Percentiles rank a stretch among this genome's conserved stretches.
Evolutionary conservation across 2,888 invertebrate genomes (phyloP).

Genomic region (Eumerus sabulonum): DNA sequence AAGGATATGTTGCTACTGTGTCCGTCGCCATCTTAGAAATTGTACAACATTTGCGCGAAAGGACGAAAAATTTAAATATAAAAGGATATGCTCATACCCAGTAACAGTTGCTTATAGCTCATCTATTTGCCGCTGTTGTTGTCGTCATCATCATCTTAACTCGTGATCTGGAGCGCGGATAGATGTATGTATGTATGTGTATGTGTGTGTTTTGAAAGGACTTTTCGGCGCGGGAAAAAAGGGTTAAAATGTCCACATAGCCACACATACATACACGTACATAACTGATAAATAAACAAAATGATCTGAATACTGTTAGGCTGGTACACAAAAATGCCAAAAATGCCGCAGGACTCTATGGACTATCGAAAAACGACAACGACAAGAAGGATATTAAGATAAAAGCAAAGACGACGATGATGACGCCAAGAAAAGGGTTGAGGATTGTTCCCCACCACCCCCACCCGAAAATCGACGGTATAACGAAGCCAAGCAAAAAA

Average conservation of each 20-base stretch:
- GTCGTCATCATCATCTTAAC: background rate
- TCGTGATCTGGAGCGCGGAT: background rate
- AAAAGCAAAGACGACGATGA: no score
- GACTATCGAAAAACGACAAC: constrained; percentile 13
- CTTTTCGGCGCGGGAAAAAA: constrained; percentile 42
- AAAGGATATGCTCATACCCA: constrained; percentile 32
- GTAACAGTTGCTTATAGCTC: constrained; percentile 8
- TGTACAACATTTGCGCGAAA: constrained; percentile 3
- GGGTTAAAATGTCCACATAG: constrained; percentile 60
- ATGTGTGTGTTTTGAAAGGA: no score
- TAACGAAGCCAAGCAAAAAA: background rate
- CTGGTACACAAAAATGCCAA: constrained; percentile 34
- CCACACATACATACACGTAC: constrained; percentile 39
- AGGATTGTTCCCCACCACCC: constrained; percentile 1
- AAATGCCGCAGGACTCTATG: constrained; percentile 47
- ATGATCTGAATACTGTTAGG: constrained; percentile 52
- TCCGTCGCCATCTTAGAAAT: constrained; percentile 18
- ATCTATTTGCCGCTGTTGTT: background rate
- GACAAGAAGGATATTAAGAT: background rate
- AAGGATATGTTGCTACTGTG: constrained; percentile 55
- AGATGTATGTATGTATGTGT: constrained; percentile 4
- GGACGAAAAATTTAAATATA: constrained; percentile 59
- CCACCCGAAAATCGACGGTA: background rate
- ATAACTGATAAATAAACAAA: constrained; percentile 58
- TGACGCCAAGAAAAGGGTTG: no score